Base-by-base conservation (phyloP, 2,797 vertebrate genomes). In the Pseudopleuronectes americanus region DNA sequence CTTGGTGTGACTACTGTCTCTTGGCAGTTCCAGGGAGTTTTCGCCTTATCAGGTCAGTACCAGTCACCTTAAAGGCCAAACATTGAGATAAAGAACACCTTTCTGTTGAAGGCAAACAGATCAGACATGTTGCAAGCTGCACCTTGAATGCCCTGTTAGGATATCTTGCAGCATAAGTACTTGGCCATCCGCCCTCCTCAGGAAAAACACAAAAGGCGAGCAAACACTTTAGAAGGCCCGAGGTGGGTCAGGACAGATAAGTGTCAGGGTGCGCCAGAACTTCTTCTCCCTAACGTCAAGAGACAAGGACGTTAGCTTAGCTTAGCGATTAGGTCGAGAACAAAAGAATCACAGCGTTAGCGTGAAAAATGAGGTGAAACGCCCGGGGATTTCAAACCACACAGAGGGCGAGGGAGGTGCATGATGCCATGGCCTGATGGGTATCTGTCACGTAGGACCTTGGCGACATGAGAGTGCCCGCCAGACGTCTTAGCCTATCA, bases 211-310 rank as follows among this genome's bases (percentile, higher is more conserved):
- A 92, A 93, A 90, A 87, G 74, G 78, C 59, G 72, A 88, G 91
- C 88, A 94, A 94, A 95, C 92, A 94, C 79, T 85, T 83, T 3
- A 58, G 66, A 79, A 93, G 88, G 87, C 87, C 60, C 91, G 82
- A 91, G 91, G 90, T 90, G 84, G 87, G 90, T 92, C 84, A 83
- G 86, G 89, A 93, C 87, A 93, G 94, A 95, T 74, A 91, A 87
- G 87, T 22, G 87, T 53, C 52, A 57, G 93, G 94, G 93, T 65
- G 90, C 45, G 86, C 84, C 87, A 84, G 70, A 77, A 90, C 88
- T 87, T 80, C 61, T 90, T 89, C 87, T 63, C 58, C 43, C 24
- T 65, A 57, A 72, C 64, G 57, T 83, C 69, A 75, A 86, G 73
- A 79, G 77, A 83, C 72, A 65, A 86, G 91, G 91, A 89, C 82